phyloP scores from a whole-genome alignment of 2,113 vertebrate genomes.

The Elephas maximus region DNA sequence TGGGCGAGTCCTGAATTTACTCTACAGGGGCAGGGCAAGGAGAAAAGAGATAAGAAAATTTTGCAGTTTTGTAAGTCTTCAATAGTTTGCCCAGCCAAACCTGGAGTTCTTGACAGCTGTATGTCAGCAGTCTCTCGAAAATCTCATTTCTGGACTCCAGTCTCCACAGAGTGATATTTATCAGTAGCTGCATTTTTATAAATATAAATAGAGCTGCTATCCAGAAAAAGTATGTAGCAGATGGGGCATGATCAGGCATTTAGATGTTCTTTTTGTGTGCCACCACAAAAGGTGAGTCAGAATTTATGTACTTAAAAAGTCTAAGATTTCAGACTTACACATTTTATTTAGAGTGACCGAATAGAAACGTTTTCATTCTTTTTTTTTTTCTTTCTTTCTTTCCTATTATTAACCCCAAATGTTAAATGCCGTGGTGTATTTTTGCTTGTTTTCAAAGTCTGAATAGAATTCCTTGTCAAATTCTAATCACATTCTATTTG shows the following conservation, averaged over 20 bases:
- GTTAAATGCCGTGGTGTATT: not conserved
- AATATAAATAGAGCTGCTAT: slow-evolving; percentile 82
- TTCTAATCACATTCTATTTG: slow-evolving; percentile 70
- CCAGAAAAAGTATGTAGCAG: slow-evolving; percentile 80
- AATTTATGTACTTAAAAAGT: slow-evolving; percentile 77
- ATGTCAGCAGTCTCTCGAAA: slow-evolving; percentile 76
- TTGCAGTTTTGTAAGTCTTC: slow-evolving; percentile 35
- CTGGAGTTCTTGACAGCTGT: slow-evolving; percentile 70
- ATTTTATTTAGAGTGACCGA: not conserved
- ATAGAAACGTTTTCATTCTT: not conserved
- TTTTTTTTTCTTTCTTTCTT: not conserved
- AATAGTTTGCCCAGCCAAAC: slow-evolving; percentile 64
- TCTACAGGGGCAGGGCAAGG: not conserved
- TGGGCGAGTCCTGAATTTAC: rapidly evolving
- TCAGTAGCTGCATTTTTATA: slow-evolving; percentile 80
- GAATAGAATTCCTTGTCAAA: slow-evolving; percentile 67
- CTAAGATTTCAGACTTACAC: not conserved
- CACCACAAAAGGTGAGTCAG: not conserved
- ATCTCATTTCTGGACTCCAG: slow-evolving; percentile 81
- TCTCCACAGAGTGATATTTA: slow-evolving; percentile 79
- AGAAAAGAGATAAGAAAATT: slow-evolving; percentile 14
- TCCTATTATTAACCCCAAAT: slow-evolving; percentile 1
- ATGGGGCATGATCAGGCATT: slow-evolving; percentile 81
- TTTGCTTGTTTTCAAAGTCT: slow-evolving; percentile 76
- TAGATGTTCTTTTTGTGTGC: slow-evolving; percentile 80